phyloP scores from a whole-genome alignment of 2,113 vertebrate genomes.

The Xenopus laevis region DNA sequence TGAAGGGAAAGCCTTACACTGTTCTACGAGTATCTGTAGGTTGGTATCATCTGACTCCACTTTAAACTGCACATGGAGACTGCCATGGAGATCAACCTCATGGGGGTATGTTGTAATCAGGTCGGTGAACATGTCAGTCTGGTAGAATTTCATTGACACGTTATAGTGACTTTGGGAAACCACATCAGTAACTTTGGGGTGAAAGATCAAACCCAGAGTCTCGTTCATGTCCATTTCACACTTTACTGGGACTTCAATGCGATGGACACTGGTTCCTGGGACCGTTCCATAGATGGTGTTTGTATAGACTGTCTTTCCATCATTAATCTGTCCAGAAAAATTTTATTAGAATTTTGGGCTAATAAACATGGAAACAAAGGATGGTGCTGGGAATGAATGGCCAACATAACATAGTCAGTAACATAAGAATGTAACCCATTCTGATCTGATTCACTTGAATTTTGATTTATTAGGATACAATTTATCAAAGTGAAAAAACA shows the following conservation, averaged over 20 bases:
- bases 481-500: too few species aligned
- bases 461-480: too few species aligned
- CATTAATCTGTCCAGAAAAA: slow-evolving; percentile 5
- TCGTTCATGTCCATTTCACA: slow-evolving; percentile 37
- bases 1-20: slow-evolving; percentile 8
- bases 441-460: too few species aligned
- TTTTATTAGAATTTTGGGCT: too few species aligned
- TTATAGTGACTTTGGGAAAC: slow-evolving; percentile 19
- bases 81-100: slow-evolving; percentile 24
- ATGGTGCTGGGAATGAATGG: too few species aligned
- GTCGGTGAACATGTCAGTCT: not conserved
- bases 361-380: too few species aligned
- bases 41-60: slow-evolving; percentile 17
- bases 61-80: slow-evolving; percentile 30
- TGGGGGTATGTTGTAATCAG: slow-evolving; percentile 23
- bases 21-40: slow-evolving; percentile 29
- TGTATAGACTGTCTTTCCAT: slow-evolving; percentile 21
- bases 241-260: slow-evolving; percentile 25
- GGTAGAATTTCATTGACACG: slow-evolving; percentile 15
- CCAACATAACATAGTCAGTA: too few species aligned
- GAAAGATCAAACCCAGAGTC: not conserved
- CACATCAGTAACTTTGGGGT: slow-evolving; percentile 17
- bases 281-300: slow-evolving; percentile 36
- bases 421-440: too few species aligned
- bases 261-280: slow-evolving; percentile 27